Evolutionary conservation across 1,140 invertebrate genomes (phyloP).

Genomic region (Sarcophaga bullata): DNA sequence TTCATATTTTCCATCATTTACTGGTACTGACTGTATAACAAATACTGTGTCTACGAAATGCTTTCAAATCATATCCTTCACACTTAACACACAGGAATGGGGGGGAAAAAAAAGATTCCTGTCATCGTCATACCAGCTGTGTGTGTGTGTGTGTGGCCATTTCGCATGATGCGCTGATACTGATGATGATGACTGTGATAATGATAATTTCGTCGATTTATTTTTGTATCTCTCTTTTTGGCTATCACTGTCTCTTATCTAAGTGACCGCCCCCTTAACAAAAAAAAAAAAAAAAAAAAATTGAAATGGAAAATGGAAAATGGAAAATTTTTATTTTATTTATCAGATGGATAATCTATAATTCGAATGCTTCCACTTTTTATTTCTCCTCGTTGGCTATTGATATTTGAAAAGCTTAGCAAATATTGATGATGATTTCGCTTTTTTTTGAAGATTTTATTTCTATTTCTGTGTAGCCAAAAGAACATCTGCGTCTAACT

Average conservation of each 20-base stretch:
- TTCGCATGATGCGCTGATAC: conserved; percentile 20
- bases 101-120: not conserved
- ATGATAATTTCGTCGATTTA: not conserved
- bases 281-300: too few relatives aligned
- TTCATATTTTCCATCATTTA: conserved; percentile 36
- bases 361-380: not conserved
- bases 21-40: not conserved
- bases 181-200: not conserved
- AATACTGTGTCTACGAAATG: not conserved
- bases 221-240: not conserved
- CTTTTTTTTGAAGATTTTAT: not conserved
- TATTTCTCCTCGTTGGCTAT: conserved; percentile 10
- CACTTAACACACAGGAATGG: not conserved
- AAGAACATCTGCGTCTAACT: conserved; percentile 25
- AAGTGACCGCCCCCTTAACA: not conserved
- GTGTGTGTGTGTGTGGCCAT: not conserved
- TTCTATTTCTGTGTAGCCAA: not conserved
- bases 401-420: conserved; percentile 30
- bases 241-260: not conserved
- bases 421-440: conserved; percentile 28
- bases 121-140: conserved; percentile 12
- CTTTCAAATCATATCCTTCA: not conserved
- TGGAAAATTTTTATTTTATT: conserved; percentile 5
- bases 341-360: conserved; percentile 27
- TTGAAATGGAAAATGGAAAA: too few relatives aligned